Base-by-base conservation (phyloP, 2,113 vertebrate genomes). In the Crotalus helleri region DNA sequence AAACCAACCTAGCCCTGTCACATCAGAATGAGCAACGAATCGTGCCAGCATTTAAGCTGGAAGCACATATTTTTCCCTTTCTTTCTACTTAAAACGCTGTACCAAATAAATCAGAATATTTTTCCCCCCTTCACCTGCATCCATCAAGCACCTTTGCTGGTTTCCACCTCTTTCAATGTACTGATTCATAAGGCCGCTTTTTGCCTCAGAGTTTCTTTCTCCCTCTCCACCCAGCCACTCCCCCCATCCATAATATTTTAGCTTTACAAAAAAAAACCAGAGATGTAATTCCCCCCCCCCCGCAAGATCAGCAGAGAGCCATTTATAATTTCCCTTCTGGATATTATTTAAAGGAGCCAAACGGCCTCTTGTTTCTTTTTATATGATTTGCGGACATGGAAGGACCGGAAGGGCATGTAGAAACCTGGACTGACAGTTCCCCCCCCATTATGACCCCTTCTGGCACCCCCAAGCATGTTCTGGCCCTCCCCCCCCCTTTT, bases 271-370 rank as follows among this genome's bases (percentile, higher is more conserved):
- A 33, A 69, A 55, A 59, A 64, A 12, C 1, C n/a, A 39, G 17
- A 33, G n/a, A 39, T 74, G 15, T 8, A 7, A 39, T 1, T 1
- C 1, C 39, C 1, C 39, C 1, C 1, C 8, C n/a, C 6, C 15
- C 19, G 69, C 15, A 19, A 39, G 69, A 74, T 74, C n/a, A 33
- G 29, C 69, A 74, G 69, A 74, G n/a, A 74, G n/a, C 69, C 69
- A 39, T 39, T 74, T 39, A 74, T 39, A 74, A 74, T 74, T 39
- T 39, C 69, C 69, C 6, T 74, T 19, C 69, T 39, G 69, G 69
- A 74, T 74, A 39, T 74, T 74, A 19, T 39, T 74, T 74, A 39
- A 74, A 74, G 69, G n/a, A 33, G n/a, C 39, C 15, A 17, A 74
- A 74, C 0, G 6, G 15, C 15, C n/a, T 33, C 23, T 9, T 9